These are phyloP conservation scores for Neoitamus cyanurus DNA, from an alignment of 2,888 invertebrate species.

Conservation along the genomic window DNA sequence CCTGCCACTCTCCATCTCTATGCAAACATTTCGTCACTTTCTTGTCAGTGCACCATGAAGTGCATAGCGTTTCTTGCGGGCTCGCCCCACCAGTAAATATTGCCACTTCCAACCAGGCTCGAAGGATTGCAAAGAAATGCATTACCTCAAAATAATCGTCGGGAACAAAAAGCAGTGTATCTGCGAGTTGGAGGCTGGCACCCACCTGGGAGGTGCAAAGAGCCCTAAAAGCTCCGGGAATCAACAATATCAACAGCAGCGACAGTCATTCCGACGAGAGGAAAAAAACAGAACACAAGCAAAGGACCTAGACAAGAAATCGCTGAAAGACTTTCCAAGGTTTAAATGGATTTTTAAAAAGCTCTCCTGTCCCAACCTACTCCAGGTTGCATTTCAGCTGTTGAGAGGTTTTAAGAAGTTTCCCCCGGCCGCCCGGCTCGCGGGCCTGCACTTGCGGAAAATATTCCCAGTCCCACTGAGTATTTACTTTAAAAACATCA, in stretches of 20 bases:
- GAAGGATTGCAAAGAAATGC: constrained; percentile 29
- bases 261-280: not conserved
- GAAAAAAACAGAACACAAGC: not conserved
- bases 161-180: constrained; percentile 10
- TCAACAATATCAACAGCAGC: constrained; percentile 38
- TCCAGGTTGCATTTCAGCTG: constrained; percentile 42
- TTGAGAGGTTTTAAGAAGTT: constrained; percentile 41
- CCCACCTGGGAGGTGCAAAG: constrained; percentile 17
- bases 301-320: constrained; percentile 36
- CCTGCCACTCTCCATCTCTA: not conserved
- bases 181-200: not conserved
- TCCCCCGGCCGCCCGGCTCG: not conserved
- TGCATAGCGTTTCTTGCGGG: not conserved
- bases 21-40: constrained; percentile 9
- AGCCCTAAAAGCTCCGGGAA: constrained; percentile 22
- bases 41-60: not conserved
- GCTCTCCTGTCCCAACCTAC: constrained; percentile 43
- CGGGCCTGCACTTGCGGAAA: constrained; percentile 28
- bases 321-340: constrained; percentile 35
- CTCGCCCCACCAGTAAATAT: not conserved
- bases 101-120: constrained; percentile 13
- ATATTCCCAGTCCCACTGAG: constrained; percentile 29
- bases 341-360: constrained; percentile 42
- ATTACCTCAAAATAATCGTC: constrained; percentile 41
- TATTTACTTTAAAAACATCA: constrained; percentile 36